Evolutionary conservation across 1,140 invertebrate genomes (phyloP), one percentile per base, ranked within the genome.

Genomic region (Monomorium pharaonis): DNA sequence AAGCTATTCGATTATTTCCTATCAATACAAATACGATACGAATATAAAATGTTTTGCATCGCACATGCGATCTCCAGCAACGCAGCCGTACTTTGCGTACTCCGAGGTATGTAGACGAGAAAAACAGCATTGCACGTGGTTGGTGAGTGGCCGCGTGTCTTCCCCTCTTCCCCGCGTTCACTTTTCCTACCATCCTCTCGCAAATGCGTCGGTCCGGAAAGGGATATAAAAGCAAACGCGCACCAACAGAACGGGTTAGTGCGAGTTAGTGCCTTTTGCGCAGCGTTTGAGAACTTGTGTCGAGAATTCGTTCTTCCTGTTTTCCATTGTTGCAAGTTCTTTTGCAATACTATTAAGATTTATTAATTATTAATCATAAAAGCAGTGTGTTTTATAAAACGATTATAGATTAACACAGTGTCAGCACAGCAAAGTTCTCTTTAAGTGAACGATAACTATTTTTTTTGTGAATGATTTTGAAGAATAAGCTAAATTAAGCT

Each of bases 151-250:
- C 21, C 80, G 85, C 78, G 84, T 60, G 83, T 75, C 54, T 84
- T 89, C 76, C 44, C 72, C 77, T 85, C 77, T 72, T 80, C 77
- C 70, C 77, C 77, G 54, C 42, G 37, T 69, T 85, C n/a, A 33
- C 84, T 78, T 84, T 89, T 60, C 74, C 88, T 86, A 56, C 67
- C 87, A 42, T 74, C 49, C 47, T 58, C 16, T 4, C 54, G n/a
- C 44, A 88, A 74, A 80, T 84, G 60, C 72, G 18, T 49, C 42
- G 24, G 65, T 78, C 21, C 27, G 72, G 24, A 24, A 24, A 56
- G 21, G 63, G 33, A 65, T 94, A 94, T 94, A 94, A 91, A 94
- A 92, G 90, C 89, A 77, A 69, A 86, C 60, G 51, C 54, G 44
- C 80, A 42, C 65, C 33, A 63, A 33, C 65, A 84, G 84, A 37